A percentile compares a stretch with the other conserved stretches of the same genome.
Conservation (phyloP, 2,113 vertebrate genomes). For the Lota lota region DNA sequence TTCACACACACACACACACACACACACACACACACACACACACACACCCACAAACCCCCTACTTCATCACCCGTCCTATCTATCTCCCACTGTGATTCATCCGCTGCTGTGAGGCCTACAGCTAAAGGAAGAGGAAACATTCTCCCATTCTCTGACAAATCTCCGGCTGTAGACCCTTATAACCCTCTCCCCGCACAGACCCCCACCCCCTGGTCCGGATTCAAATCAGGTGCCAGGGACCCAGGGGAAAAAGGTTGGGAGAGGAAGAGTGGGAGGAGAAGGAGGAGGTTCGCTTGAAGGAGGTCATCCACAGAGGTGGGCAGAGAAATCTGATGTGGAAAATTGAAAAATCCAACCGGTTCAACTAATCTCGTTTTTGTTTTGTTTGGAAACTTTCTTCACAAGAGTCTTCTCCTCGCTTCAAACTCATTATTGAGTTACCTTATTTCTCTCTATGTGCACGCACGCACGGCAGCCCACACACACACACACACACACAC, state of each 20-base stretch:
- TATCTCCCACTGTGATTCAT: neutral
- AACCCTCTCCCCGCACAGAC: conserved; percentile 14
- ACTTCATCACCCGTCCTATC: conserved; percentile 12
- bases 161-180: conserved; percentile 53
- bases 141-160: conserved; percentile 56
- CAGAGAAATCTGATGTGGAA: conserved; percentile 26
- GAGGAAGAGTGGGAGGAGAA: conserved; percentile 15
- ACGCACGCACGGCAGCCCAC: neutral
- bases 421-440: neutral
- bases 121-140: conserved; percentile 26
- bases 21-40: conserved; percentile 3
- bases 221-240: conserved; percentile 60
- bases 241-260: conserved; percentile 35
- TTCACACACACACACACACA: neutral
- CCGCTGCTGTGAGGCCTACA: conserved; percentile 13
- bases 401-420: conserved; percentile 3
- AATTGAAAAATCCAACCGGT: neutral
- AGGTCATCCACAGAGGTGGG: neutral
- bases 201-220: conserved; percentile 54
- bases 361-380: neutral
- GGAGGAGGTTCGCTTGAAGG: neutral
- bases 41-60: conserved; percentile 11
- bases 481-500: neutral
- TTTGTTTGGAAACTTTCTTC: neutral
- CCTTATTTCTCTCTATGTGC: too few species aligned